Evolutionary conservation across 1,140 invertebrate species (phyloP).

Genomic region (Trachymyrmex cornetzi): DNA sequence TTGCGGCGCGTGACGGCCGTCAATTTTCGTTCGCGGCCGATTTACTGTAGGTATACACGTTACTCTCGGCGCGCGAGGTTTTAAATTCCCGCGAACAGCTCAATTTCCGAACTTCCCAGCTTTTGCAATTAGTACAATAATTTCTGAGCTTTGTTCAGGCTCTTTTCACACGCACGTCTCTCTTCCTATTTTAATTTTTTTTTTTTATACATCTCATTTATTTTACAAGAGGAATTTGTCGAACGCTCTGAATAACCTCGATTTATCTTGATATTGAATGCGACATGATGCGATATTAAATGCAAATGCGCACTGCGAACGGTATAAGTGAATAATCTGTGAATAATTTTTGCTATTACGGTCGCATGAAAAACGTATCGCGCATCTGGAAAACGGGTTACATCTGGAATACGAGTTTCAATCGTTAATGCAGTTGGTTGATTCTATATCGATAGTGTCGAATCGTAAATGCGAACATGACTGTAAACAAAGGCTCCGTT

Average conservation of each 20-base stretch:
- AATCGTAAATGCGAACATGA: slow-evolving; percentile 43
- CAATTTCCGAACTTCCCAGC: slow-evolving; percentile 55
- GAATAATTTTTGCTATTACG: slow-evolving; percentile 40
- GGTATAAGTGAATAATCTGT: slow-evolving; percentile 10
- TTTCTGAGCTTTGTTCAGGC: slow-evolving; percentile 29
- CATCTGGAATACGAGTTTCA: not conserved
- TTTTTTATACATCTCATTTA: not conserved
- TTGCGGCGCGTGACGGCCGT: slow-evolving; percentile 64
- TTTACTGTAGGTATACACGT: slow-evolving; percentile 15
- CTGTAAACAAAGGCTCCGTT: slow-evolving; percentile 41
- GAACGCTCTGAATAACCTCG: not conserved
- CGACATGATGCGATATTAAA: slow-evolving; percentile 15
- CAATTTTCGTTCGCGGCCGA: slow-evolving; percentile 60
- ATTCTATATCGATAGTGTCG: slow-evolving; percentile 38
- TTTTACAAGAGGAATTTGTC: not conserved
- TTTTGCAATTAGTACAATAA: slow-evolving; percentile 31
- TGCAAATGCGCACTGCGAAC: not conserved
- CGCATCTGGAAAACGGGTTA: slow-evolving; percentile 7
- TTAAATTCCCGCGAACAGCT: slow-evolving; percentile 65
- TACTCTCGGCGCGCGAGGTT: not conserved
- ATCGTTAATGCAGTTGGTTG: slow-evolving; percentile 40
- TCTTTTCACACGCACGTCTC: not conserved
- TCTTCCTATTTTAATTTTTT: not conserved
- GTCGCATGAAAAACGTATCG: not conserved
- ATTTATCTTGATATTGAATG: slow-evolving; percentile 33